These are phyloP conservation scores for Xylota segnis DNA, from an alignment of 2,888 invertebrate genomes.

Conservation along the genomic window DNA sequence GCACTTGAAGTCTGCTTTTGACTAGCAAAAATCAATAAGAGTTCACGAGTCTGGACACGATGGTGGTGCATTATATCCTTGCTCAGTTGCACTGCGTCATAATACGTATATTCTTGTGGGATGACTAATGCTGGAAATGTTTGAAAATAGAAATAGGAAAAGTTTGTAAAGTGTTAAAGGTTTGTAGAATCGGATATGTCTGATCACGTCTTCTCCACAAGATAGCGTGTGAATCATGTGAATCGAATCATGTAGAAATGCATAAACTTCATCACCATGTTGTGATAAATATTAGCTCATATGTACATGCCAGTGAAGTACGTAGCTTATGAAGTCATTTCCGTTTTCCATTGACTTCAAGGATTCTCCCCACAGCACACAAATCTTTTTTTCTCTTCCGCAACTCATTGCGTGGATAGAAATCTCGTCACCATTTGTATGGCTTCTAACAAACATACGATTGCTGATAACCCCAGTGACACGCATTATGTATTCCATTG, in stretches of 20 bases:
- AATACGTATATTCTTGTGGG: too few species aligned
- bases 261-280: too few species aligned
- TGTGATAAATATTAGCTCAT: too few species aligned
- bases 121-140: too few species aligned
- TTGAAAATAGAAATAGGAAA: too few species aligned
- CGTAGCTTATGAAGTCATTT: background rate
- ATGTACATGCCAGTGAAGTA: too few species aligned
- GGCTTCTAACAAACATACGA: conserved; percentile 38
- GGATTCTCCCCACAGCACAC: background rate
- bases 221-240: too few species aligned
- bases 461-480: conserved; percentile 69
- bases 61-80: background rate
- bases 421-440: conserved; percentile 33
- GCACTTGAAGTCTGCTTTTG: background rate
- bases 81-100: too few species aligned
- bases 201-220: too few species aligned
- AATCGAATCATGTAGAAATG: too few species aligned
- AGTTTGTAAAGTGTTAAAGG: too few species aligned
- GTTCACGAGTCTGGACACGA: background rate
- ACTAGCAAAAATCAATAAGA: background rate
- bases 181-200: too few species aligned
- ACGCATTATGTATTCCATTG: conserved; percentile 37
- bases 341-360: background rate
- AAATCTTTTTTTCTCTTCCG: background rate
- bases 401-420: background rate